These are phyloP conservation scores for Lycopodina hypogea DNA, from an alignment of 37 sponge, comb jelly and placozoan genomes.

Conservation along the genomic window DNA sequence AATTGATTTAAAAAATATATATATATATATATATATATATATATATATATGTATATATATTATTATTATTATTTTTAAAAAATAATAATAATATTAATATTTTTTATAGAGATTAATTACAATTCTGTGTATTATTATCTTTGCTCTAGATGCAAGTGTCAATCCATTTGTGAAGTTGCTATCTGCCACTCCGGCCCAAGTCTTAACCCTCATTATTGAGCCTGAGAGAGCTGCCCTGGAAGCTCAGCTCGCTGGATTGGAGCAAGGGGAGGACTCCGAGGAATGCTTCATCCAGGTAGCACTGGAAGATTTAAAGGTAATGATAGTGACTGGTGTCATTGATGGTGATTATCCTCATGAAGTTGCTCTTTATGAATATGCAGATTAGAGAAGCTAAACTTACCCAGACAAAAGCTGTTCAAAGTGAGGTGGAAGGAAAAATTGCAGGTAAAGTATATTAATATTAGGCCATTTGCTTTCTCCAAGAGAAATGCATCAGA, in stretches of 20 bases:
- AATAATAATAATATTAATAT: too few relatives aligned
- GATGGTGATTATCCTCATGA: neutral
- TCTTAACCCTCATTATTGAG: slow-evolving; percentile 32
- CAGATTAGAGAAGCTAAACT: slow-evolving; percentile 11
- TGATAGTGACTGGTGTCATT: neutral
- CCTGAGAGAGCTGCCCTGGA: slow-evolving; percentile 44
- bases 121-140: too few relatives aligned
- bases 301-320: slow-evolving; percentile 53
- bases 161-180: slow-evolving; percentile 61
- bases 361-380: neutral
- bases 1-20: too few relatives aligned
- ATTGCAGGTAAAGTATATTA: neutral
- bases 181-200: slow-evolving; percentile 35
- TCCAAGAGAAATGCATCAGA: too few relatives aligned
- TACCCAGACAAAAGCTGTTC: neutral
- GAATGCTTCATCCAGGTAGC: slow-evolving; percentile 61
- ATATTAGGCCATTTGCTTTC: too few relatives aligned
- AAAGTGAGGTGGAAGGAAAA: neutral
- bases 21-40: too few relatives aligned
- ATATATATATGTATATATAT: too few relatives aligned
- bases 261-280: slow-evolving; percentile 56
- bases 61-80: too few relatives aligned
- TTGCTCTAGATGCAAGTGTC: neutral
- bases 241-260: slow-evolving; percentile 31
- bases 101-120: too few relatives aligned